Evolutionary conservation across 2,797 vertebrate species (phyloP).

Genomic region (Chloroceryle amazona): DNA sequence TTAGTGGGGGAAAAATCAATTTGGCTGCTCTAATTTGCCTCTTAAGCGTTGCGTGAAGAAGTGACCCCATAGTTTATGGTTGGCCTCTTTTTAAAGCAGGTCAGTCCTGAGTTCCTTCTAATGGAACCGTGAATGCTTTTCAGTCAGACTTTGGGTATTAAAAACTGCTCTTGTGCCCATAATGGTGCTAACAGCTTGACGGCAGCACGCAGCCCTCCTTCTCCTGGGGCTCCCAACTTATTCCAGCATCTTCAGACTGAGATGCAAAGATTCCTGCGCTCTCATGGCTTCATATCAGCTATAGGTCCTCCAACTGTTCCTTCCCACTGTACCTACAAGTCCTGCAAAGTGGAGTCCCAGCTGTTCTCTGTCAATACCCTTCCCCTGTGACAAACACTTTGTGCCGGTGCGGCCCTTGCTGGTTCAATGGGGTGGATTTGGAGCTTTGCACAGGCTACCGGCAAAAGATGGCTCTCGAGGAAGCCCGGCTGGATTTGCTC

Average conservation of each 20-base stretch:
- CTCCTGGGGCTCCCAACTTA: not conserved
- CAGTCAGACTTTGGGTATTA: not conserved
- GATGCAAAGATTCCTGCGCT: not conserved
- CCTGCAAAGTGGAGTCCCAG: not conserved
- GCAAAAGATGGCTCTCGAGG: not conserved
- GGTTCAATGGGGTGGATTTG: rapidly evolving
- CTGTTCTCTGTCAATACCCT: not conserved
- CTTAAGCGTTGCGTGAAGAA: not conserved
- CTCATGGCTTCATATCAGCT: not conserved
- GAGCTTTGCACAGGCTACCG: not conserved
- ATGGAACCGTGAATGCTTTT: not conserved
- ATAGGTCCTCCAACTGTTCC: not conserved
- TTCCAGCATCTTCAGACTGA: not conserved
- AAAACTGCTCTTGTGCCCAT: not conserved
- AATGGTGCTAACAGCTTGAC: not conserved
- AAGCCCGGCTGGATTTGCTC: rapidly evolving
- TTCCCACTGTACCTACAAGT: not conserved
- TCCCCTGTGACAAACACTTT: not conserved
- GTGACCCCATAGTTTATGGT: not conserved
- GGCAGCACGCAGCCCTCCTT: not conserved
- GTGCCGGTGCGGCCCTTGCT: not conserved
- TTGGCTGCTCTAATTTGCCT: slow-evolving; percentile 17
- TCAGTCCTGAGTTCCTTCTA: not conserved
- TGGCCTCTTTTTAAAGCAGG: slow-evolving; percentile 32
- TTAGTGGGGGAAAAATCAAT: not conserved